Evolutionary conservation across 2,797 vertebrate genomes (phyloP), one percentile per base, ranked within the genome.

Genomic region (Amblyopsis hoosieri): DNA sequence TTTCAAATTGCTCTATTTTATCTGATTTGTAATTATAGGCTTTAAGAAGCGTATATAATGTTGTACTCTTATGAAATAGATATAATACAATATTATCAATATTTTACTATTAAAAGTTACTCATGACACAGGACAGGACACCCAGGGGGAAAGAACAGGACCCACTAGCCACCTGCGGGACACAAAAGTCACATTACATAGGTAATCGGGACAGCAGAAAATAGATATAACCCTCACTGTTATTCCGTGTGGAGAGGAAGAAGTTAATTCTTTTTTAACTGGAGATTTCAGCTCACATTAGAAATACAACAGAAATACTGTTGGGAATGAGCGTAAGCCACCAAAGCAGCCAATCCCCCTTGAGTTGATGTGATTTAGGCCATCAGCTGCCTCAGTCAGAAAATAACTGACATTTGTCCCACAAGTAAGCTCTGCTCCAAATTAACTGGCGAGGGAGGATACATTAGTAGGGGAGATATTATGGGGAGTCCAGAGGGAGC

Each of bases 341-440:
- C 54, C 60, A 54, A 74, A 74, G 62, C 59, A 37, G 33, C 73
- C 47, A 15, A 66, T 71, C 78, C 71, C 51, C 63, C 55, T 70
- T 64, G 72, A 71, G 71, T 75, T 71, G 79, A 81, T 74, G 56
- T 50, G 61, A 92, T 90, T 83, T 77, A 90, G 92, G 89, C 64
- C 89, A 89, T 66, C 55, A 57, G 69, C 66, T 61, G 78, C 76
- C 80, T 81, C 72, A 68, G 78, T 89, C 72, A 76, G 78, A 89
- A 90, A 89, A 87, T 88, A 89, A 83, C 79, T 75, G 87, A 90
- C 82, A 85, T 78, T 71, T 79, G 67, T 90, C 87, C 89, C 89
- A 80, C 67, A 64, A 68, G 88, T 83, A 53, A 68, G 68, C 65
- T 54, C 12, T 72, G 85, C 74, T 89, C 90, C 81, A 88, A 89